Evolutionary conservation across 2,888 invertebrate genomes (phyloP).

Genomic region (Spicauda simplicius): DNA sequence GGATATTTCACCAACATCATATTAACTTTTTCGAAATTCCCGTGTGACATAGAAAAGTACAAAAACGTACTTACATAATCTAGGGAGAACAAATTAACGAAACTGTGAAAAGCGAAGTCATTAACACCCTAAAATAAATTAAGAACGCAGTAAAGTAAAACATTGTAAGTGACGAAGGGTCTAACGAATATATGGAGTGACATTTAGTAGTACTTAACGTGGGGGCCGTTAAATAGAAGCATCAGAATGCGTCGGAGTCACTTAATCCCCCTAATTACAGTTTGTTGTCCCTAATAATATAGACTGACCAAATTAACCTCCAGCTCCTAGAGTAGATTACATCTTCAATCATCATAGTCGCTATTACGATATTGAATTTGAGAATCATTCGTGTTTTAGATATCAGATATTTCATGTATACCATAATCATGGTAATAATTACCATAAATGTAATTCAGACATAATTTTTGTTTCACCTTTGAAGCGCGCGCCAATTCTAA

Average conservation of each 20-base stretch:
- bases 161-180: slow-evolving; percentile 57
- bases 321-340: slow-evolving; percentile 15
- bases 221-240: slow-evolving; percentile 71
- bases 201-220: slow-evolving; percentile 76
- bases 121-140: slow-evolving; percentile 64
- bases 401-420: slow-evolving; percentile 8
- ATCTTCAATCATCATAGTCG: not conserved
- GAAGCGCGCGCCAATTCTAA: slow-evolving; percentile 30
- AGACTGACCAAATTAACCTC: slow-evolving; percentile 20
- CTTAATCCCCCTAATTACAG: slow-evolving; percentile 74
- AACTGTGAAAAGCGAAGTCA: slow-evolving; percentile 66
- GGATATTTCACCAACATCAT: not conserved
- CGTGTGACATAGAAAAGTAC: slow-evolving; percentile 9
- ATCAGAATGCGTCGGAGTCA: slow-evolving; percentile 72
- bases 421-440: slow-evolving; percentile 16
- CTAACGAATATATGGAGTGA: slow-evolving; percentile 75
- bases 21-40: not conserved
- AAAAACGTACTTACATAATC: slow-evolving; percentile 7
- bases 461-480: slow-evolving; percentile 32
- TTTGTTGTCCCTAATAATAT: slow-evolving; percentile 47
- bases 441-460: slow-evolving; percentile 14
- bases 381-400: slow-evolving; percentile 2
- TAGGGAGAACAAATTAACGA: slow-evolving; percentile 53
- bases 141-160: slow-evolving; percentile 61
- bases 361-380: slow-evolving; percentile 5